Evolutionary conservation across 2,113 vertebrate species (phyloP), one percentile per base, ranked within the genome.

Genomic region (Nerophis lumbriciformis): DNA sequence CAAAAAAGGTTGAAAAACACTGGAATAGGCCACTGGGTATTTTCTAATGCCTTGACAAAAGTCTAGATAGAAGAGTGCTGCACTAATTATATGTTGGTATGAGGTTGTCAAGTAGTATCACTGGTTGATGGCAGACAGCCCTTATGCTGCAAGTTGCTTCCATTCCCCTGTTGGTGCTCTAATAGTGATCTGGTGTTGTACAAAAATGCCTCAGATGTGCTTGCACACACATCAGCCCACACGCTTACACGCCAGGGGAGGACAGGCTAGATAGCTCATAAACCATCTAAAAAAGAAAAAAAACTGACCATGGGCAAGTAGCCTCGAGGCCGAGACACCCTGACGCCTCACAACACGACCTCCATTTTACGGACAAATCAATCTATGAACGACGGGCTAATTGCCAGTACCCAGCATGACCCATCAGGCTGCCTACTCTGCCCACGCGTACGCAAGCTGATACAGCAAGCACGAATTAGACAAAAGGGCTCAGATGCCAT

Each of bases 291-390:
- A 83, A 73, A 73, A 84, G 67, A 66, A 59, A 48, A n/a, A 49
- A 42, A 65, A 63, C 67, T 61, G 52, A 80, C 73, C 63, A 68
- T 55, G 14, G 42, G 42, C 15, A 21, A 64, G 37, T 66, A 62
- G 73, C 61, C 76, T 63, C 39, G 36, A 15, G 70, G 72, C 65
- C 61, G 19, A 71, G 65, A 75, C 53, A 48, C 63, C 68, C 68
- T 7, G 58, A 75, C 47, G 59, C 66, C 71, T 73, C 75, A 56
- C 77, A 63, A 75, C 66, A 65, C 73, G 80, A 81, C 59, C 69
- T 78, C 79, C 71, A 74, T 80, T 83, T 76, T 68, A 53, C 72
- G 74, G 79, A 83, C 78, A 80, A 78, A 83, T 87, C 83, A 81
- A 81, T 84, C 71, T 63, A 45, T 35, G 59, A 73, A 53, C 61